Conservation (phyloP, 1,140 invertebrate genomes). For the Apolygus lucorum region DNA sequence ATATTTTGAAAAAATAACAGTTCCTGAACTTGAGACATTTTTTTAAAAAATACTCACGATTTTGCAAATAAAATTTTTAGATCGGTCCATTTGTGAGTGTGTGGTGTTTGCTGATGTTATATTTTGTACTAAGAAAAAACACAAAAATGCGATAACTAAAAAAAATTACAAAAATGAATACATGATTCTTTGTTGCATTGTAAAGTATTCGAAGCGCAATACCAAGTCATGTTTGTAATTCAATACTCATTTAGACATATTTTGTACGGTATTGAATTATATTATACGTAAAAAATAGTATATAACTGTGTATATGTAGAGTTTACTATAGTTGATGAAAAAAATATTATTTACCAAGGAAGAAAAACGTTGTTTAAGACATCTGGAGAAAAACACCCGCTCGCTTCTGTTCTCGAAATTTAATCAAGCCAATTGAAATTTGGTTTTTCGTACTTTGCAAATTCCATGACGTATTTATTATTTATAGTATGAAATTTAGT, state of each 20-base stretch:
- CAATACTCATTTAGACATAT: slow-evolving; percentile 28
- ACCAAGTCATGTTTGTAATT: slow-evolving; percentile 28
- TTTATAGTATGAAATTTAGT: too few relatives aligned
- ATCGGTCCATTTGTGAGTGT: slow-evolving; percentile 23
- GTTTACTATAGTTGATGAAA: slow-evolving; percentile 22
- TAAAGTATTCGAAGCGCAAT: slow-evolving; percentile 20
- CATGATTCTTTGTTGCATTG: slow-evolving; percentile 19
- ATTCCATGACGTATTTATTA: too few relatives aligned
- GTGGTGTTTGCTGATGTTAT: slow-evolving; percentile 16
- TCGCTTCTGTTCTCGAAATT: slow-evolving; percentile 1
- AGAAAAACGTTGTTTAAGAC: slow-evolving; percentile 4
- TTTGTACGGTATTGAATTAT: slow-evolving; percentile 29
- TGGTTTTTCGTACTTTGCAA: too few relatives aligned
- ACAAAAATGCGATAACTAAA: background rate
- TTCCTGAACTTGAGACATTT: too few relatives aligned
- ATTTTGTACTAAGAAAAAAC: slow-evolving; percentile 23
- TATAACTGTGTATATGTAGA: slow-evolving; percentile 30
- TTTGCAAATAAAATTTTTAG: slow-evolving; percentile 20
- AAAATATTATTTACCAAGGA: slow-evolving; percentile 4
- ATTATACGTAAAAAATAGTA: slow-evolving; percentile 25
- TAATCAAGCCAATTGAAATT: too few relatives aligned
- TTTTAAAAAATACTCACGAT: too few relatives aligned
- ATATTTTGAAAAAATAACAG: too few relatives aligned
- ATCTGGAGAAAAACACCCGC: background rate
- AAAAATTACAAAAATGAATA: background rate